Evolutionary conservation across 2,888 invertebrate species (phyloP).

Genomic region (Leptinotarsa peninsularis): DNA sequence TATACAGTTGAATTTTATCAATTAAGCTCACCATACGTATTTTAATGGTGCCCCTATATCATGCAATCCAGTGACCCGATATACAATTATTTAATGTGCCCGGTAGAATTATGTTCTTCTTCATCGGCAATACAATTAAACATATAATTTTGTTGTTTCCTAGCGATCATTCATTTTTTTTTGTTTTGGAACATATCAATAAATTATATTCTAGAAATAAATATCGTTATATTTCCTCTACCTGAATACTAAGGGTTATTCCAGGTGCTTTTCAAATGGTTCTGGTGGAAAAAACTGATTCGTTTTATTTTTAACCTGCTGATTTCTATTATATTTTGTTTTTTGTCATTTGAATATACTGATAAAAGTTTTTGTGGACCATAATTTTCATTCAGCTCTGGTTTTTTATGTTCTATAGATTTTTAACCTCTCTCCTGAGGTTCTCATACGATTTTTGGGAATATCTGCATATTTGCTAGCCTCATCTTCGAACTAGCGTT

Average conservation of each 20-base stretch:
- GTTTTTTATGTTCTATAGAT: too few species aligned
- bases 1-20: slow-evolving; percentile 61
- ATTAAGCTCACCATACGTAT: slow-evolving; percentile 60
- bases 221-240: slow-evolving; percentile 20
- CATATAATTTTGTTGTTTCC: slow-evolving; percentile 47
- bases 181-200: slow-evolving; percentile 38
- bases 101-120: slow-evolving; percentile 47
- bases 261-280: not conserved
- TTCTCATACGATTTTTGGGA: not conserved
- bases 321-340: too few species aligned
- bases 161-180: slow-evolving; percentile 41
- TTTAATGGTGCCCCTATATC: slow-evolving; percentile 57
- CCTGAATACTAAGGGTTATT: not conserved
- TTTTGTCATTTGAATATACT: too few species aligned
- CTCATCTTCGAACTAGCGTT: slow-evolving; percentile 16
- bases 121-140: slow-evolving; percentile 46
- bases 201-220: slow-evolving; percentile 34
- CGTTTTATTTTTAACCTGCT: not conserved
- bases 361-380: too few species aligned
- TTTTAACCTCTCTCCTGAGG: not conserved
- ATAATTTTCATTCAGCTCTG: too few species aligned
- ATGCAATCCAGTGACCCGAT: slow-evolving; percentile 52
- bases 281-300: not conserved
- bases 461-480: not conserved
- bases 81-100: slow-evolving; percentile 54